Evolutionary conservation across 1,140 invertebrate species (phyloP).

Genomic region (Aleiodes sp.): DNA sequence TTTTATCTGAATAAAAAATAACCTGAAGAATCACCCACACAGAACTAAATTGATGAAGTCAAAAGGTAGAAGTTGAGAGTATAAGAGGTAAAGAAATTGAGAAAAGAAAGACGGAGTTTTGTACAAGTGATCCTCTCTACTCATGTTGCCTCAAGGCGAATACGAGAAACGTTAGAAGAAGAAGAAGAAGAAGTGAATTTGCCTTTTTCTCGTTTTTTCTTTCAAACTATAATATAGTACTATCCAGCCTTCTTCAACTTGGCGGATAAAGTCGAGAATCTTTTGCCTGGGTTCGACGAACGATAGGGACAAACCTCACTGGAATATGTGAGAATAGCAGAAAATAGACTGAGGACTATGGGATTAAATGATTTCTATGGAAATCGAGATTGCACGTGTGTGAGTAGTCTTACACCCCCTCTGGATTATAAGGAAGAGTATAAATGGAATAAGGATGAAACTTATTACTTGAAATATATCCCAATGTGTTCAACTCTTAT

Average conservation of each 20-base stretch:
- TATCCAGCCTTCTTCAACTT: conserved; percentile 1
- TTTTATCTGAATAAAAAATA: neutral
- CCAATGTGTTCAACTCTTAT: neutral
- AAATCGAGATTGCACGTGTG: conserved; percentile 1
- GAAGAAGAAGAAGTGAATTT: too few relatives aligned
- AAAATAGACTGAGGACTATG: neutral
- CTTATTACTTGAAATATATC: too few relatives aligned
- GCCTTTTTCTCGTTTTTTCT: conserved; percentile 15
- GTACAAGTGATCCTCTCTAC: conserved; percentile 22
- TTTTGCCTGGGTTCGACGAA: conserved; percentile 27
- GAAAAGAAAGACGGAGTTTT: too few relatives aligned
- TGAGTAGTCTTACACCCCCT: neutral
- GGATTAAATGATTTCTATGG: conserved; percentile 16
- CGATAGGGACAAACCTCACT: conserved; percentile 30
- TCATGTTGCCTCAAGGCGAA: conserved; percentile 6
- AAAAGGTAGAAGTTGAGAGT: neutral
- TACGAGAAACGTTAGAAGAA: neutral
- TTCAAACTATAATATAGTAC: neutral
- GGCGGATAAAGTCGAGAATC: neutral
- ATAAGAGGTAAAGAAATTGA: neutral
- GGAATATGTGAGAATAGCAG: neutral
- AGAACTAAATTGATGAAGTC: neutral
- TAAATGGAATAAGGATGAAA: too few relatives aligned
- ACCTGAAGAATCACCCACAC: neutral
- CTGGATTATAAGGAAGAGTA: too few relatives aligned